phyloP scores from a whole-genome alignment of 1,140 invertebrate genomes.

The Drosophila kohkoa region DNA sequence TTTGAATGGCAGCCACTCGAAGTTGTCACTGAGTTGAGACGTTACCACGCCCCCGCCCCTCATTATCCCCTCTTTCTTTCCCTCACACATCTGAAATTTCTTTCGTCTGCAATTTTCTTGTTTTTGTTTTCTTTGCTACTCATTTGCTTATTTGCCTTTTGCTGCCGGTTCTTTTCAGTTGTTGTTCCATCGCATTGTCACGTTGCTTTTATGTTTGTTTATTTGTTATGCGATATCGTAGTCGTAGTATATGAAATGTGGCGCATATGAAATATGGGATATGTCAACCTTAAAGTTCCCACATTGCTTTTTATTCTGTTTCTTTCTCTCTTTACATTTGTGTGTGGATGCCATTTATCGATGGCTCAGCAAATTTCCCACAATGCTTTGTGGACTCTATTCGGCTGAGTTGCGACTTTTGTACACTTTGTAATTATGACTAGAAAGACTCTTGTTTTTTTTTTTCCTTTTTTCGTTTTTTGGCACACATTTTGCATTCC shows the following conservation, averaged over 20 bases:
- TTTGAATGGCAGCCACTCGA: constrained; percentile 39
- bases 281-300: constrained; percentile 36
- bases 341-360: constrained; percentile 5
- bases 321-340: background rate
- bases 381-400: background rate
- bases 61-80: background rate
- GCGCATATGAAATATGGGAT: constrained; percentile 37
- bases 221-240: constrained; percentile 34
- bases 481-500: constrained; percentile 49
- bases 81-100: constrained; percentile 18
- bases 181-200: constrained; percentile 22
- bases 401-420: background rate
- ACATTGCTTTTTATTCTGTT: constrained; percentile 19
- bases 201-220: constrained; percentile 47
- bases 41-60: background rate
- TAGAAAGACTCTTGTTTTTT: background rate
- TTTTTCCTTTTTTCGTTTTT: constrained; percentile 8
- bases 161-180: constrained; percentile 19
- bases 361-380: constrained; percentile 3
- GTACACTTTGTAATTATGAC: constrained; percentile 49
- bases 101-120: constrained; percentile 37
- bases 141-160: constrained; percentile 26
- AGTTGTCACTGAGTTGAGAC: constrained; percentile 45
- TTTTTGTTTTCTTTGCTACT: constrained; percentile 31
- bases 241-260: constrained; percentile 16